Conservation (phyloP, 2,113 vertebrate species). For the Colaptes auratus region DNA sequence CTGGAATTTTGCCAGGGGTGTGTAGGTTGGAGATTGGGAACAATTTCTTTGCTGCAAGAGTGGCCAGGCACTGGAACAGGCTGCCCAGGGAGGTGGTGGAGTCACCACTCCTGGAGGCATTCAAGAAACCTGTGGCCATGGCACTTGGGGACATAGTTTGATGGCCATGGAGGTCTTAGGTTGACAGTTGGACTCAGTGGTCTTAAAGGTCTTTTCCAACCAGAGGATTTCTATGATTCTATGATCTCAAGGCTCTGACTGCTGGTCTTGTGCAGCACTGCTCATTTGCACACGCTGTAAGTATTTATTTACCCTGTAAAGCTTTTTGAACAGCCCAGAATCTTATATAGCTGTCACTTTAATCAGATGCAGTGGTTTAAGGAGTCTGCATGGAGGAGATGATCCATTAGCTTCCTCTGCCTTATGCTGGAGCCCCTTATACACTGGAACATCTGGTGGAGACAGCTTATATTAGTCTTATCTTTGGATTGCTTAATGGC, state of each 20-base stretch:
- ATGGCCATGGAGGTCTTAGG: too few relatives aligned
- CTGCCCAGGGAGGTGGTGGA: too few relatives aligned
- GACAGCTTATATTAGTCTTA: background rate
- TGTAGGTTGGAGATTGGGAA: too few relatives aligned
- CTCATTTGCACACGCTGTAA: background rate
- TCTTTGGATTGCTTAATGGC: background rate
- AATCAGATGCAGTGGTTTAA: background rate
- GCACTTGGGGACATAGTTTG: too few relatives aligned
- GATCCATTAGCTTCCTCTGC: background rate
- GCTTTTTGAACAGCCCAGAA: background rate
- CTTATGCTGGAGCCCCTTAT: background rate
- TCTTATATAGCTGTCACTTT: background rate
- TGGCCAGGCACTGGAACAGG: too few relatives aligned
- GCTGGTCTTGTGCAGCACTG: background rate
- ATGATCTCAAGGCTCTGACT: background rate
- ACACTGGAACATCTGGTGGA: background rate
- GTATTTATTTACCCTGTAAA: background rate
- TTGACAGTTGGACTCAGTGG: too few relatives aligned
- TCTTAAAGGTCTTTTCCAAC: too few relatives aligned
- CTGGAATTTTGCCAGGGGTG: too few relatives aligned
- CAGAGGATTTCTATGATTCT: too few relatives aligned
- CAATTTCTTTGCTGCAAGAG: too few relatives aligned
- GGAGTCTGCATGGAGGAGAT: background rate
- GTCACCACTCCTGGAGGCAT: too few relatives aligned
- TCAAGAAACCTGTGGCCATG: too few relatives aligned